Base-by-base conservation (phyloP, 1,140 invertebrate species). In the Drosophila saltans region DNA sequence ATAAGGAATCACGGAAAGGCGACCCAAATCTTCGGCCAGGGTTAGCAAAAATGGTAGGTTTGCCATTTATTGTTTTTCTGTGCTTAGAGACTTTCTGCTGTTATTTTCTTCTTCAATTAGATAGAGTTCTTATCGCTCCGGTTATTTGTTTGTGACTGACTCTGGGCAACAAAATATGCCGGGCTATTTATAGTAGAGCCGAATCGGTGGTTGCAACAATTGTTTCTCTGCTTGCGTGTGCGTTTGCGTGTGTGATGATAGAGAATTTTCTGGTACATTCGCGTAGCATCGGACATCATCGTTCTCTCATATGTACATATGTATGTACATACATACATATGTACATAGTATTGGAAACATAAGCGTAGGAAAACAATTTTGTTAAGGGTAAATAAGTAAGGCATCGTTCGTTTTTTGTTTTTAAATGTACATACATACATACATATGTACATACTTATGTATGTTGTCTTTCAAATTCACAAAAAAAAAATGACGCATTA, bases 1-100 rank as follows among this genome's bases (percentile, higher is more conserved):
- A 57, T 64, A 83, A 21, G 90, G 90, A 55, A 79, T 66, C 73
- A 89, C 57, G 0, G 86, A 83, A 24, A 92, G 59, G 24, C 90
- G 81, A 28, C 81, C 78, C 36, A 92, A 59, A 26, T 92, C 90
- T 33, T 91, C 85, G 56, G 90, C 86, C 8, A 92, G 72, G 68
- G 75, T 91, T 55, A 92, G 52, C 4, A 92, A 45, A 10, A 92
- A 24, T 75, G 90, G 91, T 64, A 91, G 69, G 40, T 66, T 78
- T 57, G 91, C 69, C 91, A 92, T 91, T 3, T 76, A 63, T 8
- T 11, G 26, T 16, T 3, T 26, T 21, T 63, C 4, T 2, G n/a
- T 48, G 8, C 26, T 69, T 21, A 67, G 36, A 6, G 57, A 10
- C n/a, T 57, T 7, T 56, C 67, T 59, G 52, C 16, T 64, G 36